Percentiles rank a stretch among this genome's conserved stretches.
Conservation (phyloP, 2,888 invertebrate species). For the Periphyllus acericola region DNA sequence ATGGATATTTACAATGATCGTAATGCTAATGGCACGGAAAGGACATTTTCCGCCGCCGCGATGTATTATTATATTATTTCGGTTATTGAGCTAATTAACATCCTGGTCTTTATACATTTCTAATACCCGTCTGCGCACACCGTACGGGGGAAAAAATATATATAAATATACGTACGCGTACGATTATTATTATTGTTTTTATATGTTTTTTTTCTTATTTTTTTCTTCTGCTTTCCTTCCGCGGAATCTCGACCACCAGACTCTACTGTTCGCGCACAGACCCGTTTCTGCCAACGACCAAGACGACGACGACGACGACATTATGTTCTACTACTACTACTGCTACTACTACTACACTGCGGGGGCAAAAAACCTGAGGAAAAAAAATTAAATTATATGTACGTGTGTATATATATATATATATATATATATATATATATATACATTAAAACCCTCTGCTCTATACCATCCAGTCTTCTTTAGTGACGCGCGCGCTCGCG, state of each 20-base stretch:
- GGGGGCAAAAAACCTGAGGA: neutral
- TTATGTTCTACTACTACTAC: neutral
- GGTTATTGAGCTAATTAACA: conserved; percentile 45
- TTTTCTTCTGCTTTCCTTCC: conserved; percentile 12
- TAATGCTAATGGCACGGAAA: neutral
- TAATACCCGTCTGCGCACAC: neutral
- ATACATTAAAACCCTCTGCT: conserved; percentile 5
- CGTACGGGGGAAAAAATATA: no score
- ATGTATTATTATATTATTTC: conserved; percentile 8
- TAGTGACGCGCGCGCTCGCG: conserved; percentile 27
- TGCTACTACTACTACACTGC: neutral
- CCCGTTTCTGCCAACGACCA: conserved; percentile 43
- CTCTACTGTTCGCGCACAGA: conserved; percentile 13
- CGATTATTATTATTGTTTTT: conserved; percentile 21
- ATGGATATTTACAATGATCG: neutral
- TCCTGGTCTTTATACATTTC: conserved; percentile 49
- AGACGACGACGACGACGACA: conserved; percentile 24
- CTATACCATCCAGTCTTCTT: neutral
- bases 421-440: neutral
- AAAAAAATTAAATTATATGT: conserved; percentile 17
- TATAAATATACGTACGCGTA: neutral
- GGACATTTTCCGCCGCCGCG: neutral
- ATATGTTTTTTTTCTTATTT: conserved; percentile 13
- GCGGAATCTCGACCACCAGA: conserved; percentile 45
- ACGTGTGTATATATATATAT: neutral